Percentiles rank a stretch among this genome's conserved stretches.
Evolutionary conservation across 1,140 invertebrate species (phyloP).

Genomic region (Drosophila parvula): DNA sequence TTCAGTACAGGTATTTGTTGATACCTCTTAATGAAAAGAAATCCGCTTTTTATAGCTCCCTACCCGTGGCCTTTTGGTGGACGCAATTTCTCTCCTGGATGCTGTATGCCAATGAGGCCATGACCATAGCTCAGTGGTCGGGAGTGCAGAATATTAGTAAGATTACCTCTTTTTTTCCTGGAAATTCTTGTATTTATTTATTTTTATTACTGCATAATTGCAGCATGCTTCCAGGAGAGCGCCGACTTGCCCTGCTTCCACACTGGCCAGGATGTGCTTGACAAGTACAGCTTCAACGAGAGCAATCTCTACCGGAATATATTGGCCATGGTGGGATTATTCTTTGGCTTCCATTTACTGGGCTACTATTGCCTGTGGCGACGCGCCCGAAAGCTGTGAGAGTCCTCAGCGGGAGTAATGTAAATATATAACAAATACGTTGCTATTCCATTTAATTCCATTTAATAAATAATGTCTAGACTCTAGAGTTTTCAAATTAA

Average conservation of each 20-base stretch:
- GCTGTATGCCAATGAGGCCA: constrained; percentile 95
- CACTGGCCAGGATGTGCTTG: constrained; percentile 89
- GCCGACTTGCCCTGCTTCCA: constrained; percentile 88
- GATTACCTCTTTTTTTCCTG: constrained; percentile 45
- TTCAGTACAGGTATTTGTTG: accelerated
- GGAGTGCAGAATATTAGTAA: constrained; percentile 91
- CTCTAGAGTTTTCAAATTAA: constrained; percentile 35
- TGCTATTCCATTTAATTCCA: constrained; percentile 15
- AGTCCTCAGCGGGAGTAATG: constrained; percentile 6
- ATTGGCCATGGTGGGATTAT: constrained; percentile 87
- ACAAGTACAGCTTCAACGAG: constrained; percentile 89
- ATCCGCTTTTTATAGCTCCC: constrained; percentile 86
- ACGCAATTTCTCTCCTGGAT: constrained; percentile 96
- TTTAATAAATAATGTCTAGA: constrained; percentile 34
- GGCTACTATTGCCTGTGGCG: constrained; percentile 88
- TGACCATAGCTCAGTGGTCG: constrained; percentile 92
- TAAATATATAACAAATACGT: constrained; percentile 37
- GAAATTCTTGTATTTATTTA: background rate
- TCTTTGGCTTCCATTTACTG: constrained; percentile 88
- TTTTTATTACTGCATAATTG: background rate
- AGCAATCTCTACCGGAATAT: constrained; percentile 88
- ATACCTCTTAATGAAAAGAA: background rate
- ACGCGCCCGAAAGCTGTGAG: constrained; percentile 87
- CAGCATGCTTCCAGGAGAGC: constrained; percentile 87
- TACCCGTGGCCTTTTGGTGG: constrained; percentile 92